A percentile compares a stretch with the other conserved stretches of the same genome.
Conservation (phyloP, 2,888 invertebrate species). For the Dynastes grantii region DNA sequence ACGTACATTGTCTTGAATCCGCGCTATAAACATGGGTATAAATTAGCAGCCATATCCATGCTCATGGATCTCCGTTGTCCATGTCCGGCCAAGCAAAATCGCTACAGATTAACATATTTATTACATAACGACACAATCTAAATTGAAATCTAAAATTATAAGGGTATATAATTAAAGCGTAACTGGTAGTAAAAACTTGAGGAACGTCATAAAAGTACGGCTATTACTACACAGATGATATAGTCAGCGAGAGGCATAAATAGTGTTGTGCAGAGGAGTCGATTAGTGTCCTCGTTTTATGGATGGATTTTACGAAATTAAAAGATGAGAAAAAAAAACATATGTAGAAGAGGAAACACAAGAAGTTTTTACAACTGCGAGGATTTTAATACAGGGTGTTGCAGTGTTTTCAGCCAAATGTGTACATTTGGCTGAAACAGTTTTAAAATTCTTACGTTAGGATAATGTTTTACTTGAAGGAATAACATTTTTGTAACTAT, state of each 20-base stretch:
- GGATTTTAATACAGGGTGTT: too few species aligned
- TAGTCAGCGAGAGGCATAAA: neutral
- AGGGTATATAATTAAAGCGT: slow-evolving; percentile 31
- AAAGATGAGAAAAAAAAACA: too few species aligned
- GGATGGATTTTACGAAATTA: too few species aligned
- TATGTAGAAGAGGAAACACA: too few species aligned
- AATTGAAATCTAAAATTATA: slow-evolving; percentile 41
- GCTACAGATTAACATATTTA: slow-evolving; percentile 43
- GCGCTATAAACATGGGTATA: neutral
- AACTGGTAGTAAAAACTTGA: slow-evolving; percentile 13
- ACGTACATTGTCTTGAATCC: too few species aligned
- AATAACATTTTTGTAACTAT: too few species aligned
- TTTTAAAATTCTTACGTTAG: too few species aligned
- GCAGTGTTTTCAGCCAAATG: too few species aligned
- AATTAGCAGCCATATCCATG: neutral
- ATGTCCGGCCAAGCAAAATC: slow-evolving; percentile 8
- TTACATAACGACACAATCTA: slow-evolving; percentile 31
- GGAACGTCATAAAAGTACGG: slow-evolving; percentile 10
- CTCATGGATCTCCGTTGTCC: neutral
- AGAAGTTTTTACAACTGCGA: too few species aligned
- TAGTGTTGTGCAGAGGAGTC: neutral
- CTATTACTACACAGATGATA: neutral
- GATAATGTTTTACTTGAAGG: too few species aligned
- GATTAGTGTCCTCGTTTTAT: neutral
- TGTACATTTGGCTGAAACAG: too few species aligned